Evolutionary conservation across 2,113 vertebrate species (phyloP).

Genomic region (Symphodus melops): DNA sequence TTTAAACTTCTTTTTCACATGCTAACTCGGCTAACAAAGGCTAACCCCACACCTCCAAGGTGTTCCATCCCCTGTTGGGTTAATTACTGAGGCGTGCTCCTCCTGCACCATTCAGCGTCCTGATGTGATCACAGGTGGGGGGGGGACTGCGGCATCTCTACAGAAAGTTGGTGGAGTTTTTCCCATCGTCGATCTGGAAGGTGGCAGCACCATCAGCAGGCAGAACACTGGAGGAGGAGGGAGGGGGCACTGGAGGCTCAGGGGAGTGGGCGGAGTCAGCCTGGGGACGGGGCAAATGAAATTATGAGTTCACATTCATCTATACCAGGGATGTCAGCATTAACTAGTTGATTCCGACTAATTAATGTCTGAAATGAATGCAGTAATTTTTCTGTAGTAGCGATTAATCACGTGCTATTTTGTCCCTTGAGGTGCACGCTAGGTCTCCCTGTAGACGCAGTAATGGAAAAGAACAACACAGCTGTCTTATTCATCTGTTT

Average conservation of each 20-base stretch:
- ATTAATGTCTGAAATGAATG: too few species aligned
- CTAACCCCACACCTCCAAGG: too few species aligned
- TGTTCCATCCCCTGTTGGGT: not conserved
- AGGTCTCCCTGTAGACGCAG: too few species aligned
- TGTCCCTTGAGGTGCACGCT: too few species aligned
- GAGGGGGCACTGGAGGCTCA: slow-evolving; percentile 11
- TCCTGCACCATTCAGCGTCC: not conserved
- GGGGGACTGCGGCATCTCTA: slow-evolving; percentile 23
- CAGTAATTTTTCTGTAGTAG: too few species aligned
- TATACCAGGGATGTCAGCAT: too few species aligned
- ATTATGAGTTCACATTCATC: not conserved
- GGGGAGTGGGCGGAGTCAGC: not conserved
- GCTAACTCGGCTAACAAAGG: too few species aligned
- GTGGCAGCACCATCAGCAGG: slow-evolving; percentile 4
- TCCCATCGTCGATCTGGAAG: slow-evolving; percentile 53
- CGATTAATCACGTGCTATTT: too few species aligned
- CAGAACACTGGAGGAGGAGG: not conserved
- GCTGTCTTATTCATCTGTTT: too few species aligned
- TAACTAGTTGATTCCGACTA: too few species aligned
- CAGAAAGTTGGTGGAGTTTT: slow-evolving; percentile 66
- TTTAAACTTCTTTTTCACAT: too few species aligned
- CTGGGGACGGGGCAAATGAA: not conserved
- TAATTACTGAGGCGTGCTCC: not conserved
- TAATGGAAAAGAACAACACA: too few species aligned
- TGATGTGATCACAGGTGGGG: not conserved